Evolutionary conservation across 2,113 vertebrate genomes (phyloP).

Genomic region (Syngnathus scovelli): DNA sequence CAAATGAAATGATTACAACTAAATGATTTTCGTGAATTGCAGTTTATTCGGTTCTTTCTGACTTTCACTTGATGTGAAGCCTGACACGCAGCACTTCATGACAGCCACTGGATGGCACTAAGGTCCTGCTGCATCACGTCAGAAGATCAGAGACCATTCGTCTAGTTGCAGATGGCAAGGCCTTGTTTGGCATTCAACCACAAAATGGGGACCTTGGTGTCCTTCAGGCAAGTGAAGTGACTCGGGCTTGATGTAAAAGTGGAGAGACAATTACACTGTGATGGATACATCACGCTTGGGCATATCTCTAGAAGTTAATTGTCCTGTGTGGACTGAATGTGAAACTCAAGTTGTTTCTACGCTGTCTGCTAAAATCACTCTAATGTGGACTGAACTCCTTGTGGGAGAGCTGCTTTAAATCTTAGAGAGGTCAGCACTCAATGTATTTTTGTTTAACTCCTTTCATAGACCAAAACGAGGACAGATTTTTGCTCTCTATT

Average conservation of each 20-base stretch:
- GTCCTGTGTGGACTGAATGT: constrained; percentile 48
- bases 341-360: constrained; percentile 44
- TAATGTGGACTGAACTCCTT: not conserved
- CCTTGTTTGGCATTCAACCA: constrained; percentile 47
- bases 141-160: not conserved
- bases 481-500: not conserved
- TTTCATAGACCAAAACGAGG: constrained; percentile 12
- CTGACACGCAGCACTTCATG: constrained; percentile 4
- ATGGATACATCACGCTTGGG: constrained; percentile 54
- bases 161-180: constrained; percentile 24
- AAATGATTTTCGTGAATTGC: not conserved
- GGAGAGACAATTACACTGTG: constrained; percentile 53
- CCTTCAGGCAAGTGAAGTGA: constrained; percentile 60
- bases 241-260: constrained; percentile 45
- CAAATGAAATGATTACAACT: not conserved
- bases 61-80: not conserved
- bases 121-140: not conserved
- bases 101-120: constrained; percentile 60
- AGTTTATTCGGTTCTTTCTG: not conserved
- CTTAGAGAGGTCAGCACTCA: constrained; percentile 21
- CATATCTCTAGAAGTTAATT: constrained; percentile 51
- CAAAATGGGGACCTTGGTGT: constrained; percentile 30
- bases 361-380: not conserved
- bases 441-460: constrained; percentile 28
- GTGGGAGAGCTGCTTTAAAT: constrained; percentile 32